Evolutionary conservation across 2,113 vertebrate species (phyloP).

Genomic region (Peromyscus polionotus): DNA sequence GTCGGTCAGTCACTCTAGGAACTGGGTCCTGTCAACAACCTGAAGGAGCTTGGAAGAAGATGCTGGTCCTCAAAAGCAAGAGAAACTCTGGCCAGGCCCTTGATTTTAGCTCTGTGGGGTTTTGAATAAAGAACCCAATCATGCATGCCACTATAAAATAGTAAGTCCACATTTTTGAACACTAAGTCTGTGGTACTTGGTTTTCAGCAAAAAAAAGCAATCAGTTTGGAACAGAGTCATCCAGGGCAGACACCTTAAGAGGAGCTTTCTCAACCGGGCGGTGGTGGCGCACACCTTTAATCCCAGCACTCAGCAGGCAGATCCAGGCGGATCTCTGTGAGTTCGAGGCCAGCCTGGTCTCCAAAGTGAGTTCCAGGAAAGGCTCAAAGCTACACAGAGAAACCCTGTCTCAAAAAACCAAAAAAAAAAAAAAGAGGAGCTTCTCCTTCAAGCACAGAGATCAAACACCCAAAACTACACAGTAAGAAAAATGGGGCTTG

Average conservation of each 20-base stretch:
- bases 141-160: background rate
- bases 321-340: too few relatives aligned
- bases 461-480: slow-evolving; percentile 5
- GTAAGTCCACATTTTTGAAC: background rate
- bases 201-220: background rate
- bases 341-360: too few relatives aligned
- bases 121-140: background rate
- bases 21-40: background rate
- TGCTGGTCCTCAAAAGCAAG: background rate
- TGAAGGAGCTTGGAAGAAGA: background rate
- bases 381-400: too few relatives aligned
- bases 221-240: background rate
- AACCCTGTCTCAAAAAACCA: too few relatives aligned
- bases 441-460: slow-evolving; percentile 20
- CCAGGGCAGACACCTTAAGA: background rate
- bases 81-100: background rate
- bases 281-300: too few relatives aligned
- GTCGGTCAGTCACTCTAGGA: background rate
- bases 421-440: background rate
- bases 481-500: background rate
- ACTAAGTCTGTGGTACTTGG: background rate
- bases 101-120: background rate
- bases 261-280: background rate
- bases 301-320: too few relatives aligned
- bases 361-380: too few relatives aligned